Base-by-base conservation (phyloP, 2,113 vertebrate genomes). In the Aegypius monachus region DNA sequence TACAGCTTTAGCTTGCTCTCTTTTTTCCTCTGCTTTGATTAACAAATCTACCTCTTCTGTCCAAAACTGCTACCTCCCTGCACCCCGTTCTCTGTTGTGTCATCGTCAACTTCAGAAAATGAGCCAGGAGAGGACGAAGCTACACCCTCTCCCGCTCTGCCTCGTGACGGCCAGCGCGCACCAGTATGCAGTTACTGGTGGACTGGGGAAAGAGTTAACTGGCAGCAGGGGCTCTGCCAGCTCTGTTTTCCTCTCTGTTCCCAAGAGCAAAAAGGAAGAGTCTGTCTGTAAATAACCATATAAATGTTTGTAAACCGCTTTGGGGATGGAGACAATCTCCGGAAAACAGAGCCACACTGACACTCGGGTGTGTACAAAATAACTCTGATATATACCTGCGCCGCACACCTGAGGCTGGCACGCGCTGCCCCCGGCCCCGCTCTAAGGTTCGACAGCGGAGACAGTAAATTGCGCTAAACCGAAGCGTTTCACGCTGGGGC, bases 381-480 rank as follows among this genome's bases (percentile, higher is more conserved):
- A 5, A 4, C 31, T 7, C 19, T 4, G 2, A 7, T 6, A 3
- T 5, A 18, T 7, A 6, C n/a, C 58, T 15, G 66, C 7, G 12
- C 47, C 16, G 1, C 0, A 5, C 11, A 1, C 2, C 61, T 5
- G 43, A 3, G 38, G 63, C 38, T 6, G 45, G 87, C 36, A 23
- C 1, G 11, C 2, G 13, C 88, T 13, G 4, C 36, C 62, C 80
- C 22, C 0, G 56, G 29, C 8, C 26, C 17, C 0, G 13, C 67
- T 4, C n/a, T 0, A 7, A 12, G 19, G 45, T 1, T 7, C 5
- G 2, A 0, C 16, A 27, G n/a, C 15, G 2, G 48, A 1, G 4
- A 13, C 36, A 2, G n/a, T 2, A 3, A 8, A 9, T 0, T 2
- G 27, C 2, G 61, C 73, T 8, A 2, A 17, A 5, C 5, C 6